Evolutionary conservation across 1,140 invertebrate genomes (phyloP), one percentile per base, ranked within the genome.

Genomic region (Aethina tumida): DNA sequence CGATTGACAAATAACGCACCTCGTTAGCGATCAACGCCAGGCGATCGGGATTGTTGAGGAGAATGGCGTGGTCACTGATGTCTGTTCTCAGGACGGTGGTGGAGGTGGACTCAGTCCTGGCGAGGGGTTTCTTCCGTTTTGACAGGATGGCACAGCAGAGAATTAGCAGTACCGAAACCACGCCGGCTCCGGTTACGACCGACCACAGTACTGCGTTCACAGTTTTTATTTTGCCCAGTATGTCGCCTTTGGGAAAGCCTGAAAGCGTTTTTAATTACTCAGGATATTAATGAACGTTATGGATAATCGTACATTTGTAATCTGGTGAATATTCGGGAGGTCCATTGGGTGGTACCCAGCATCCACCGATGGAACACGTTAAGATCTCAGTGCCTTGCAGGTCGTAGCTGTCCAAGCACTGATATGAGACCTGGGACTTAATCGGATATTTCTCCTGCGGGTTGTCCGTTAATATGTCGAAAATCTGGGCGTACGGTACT

Each of bases 11-110:
- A n/a, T n/a, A n/a, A n/a, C n/a, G n/a, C n/a, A n/a, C n/a, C n/a
- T n/a, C n/a, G n/a, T n/a, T n/a, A n/a, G 66, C 64, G 38, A 69
- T 69, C 18, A 69, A 50, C 5, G 67, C 66, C 10, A 67, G 55
- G 28, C 67, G 47, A 43, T 68, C 67, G 1, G 52, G 59, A 43
- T 55, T 50, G 41, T 55, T 49, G n/a, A 59, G 35, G 13, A 59
- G 42, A 16, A 49, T 44, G 2, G 55, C 45, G 30, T 56, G 56
- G 44, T 56, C 58, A 21, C 28, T n/a, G 2, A 35, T n/a, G 3
- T 30, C 10, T 21, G 39, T 22, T 24, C 32, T 38, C 19, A 45
- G 45, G 17, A 49, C 36, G 6, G 56, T 39, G n/a, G 53, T 37
- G 15, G 50, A 35, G 13, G 53, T 35, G 4, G 53, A 10, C n/a